Conservation (phyloP, 2,113 vertebrate species). For the Podiceps cristatus region DNA sequence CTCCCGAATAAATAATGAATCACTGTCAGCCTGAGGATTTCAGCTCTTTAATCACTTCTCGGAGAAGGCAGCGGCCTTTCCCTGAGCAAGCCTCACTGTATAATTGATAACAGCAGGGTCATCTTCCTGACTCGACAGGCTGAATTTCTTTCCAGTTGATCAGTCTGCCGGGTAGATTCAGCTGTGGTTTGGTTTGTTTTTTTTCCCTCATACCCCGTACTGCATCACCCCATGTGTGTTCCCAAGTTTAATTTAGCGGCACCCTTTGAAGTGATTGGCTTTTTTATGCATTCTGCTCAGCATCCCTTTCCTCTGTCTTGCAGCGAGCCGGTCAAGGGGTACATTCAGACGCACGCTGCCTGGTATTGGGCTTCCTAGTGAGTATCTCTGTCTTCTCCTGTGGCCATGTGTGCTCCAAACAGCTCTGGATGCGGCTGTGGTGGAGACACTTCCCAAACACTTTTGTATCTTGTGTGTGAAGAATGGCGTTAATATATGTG, state of each 20-base stretch:
- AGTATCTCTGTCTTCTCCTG: constrained; percentile 69
- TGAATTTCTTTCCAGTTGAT: background rate
- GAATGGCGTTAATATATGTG: background rate
- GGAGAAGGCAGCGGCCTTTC: background rate
- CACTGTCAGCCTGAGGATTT: background rate
- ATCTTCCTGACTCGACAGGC: background rate
- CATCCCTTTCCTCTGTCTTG: background rate
- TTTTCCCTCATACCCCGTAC: fast-evolving
- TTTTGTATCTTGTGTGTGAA: background rate
- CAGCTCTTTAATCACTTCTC: background rate
- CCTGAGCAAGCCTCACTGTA: background rate
- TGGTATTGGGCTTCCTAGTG: constrained; percentile 98
- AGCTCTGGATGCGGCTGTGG: background rate
- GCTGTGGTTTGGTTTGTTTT: background rate
- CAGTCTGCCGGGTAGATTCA: background rate
- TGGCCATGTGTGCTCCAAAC: fast-evolving
- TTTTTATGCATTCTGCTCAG: background rate
- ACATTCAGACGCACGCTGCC: constrained; percentile 87
- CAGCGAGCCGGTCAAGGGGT: constrained; percentile 88
- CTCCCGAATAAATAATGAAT: constrained; percentile 34
- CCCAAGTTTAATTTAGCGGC: background rate
- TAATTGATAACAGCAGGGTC: fast-evolving
- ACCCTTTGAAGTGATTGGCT: background rate
- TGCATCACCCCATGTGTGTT: fast-evolving
- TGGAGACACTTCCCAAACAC: background rate